phyloP scores from a whole-genome alignment of 2,888 invertebrate genomes.

The Empis stercorea region DNA sequence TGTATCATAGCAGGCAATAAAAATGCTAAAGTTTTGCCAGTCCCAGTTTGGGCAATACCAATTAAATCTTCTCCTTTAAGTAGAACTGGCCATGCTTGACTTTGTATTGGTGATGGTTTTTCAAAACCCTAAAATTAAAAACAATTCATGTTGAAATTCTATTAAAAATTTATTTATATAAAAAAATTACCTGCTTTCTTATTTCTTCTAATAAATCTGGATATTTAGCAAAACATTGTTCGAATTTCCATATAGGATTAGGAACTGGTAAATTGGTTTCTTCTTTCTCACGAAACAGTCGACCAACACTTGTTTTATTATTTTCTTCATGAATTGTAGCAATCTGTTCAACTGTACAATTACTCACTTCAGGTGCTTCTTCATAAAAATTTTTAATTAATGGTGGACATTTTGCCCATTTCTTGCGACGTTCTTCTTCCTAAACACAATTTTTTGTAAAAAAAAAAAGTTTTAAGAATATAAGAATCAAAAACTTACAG shows the following conservation, averaged over 20 bases:
- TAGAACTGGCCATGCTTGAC: constrained; percentile 90
- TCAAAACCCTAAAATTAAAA: constrained; percentile 43
- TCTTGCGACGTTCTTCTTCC: constrained; percentile 41
- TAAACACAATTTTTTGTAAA: not conserved
- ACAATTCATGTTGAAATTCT: not conserved
- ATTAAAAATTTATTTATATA: not conserved
- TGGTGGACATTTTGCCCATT: constrained; percentile 52
- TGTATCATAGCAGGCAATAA: constrained; percentile 86
- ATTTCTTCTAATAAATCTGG: constrained; percentile 77
- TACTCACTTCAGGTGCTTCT: constrained; percentile 58
- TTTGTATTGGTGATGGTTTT: constrained; percentile 81
- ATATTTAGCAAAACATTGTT: constrained; percentile 67
- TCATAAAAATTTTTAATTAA: constrained; percentile 72
- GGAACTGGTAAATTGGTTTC: constrained; percentile 26
- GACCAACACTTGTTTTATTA: constrained; percentile 61
- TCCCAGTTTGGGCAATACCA: constrained; percentile 92
- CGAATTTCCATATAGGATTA: constrained; percentile 49
- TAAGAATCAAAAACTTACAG: constrained; percentile 6
- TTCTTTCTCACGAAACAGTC: constrained; percentile 45
- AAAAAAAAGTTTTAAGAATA: no score
- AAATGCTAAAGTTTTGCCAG: constrained; percentile 91
- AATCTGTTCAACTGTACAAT: constrained; percentile 51
- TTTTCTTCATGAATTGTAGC: constrained; percentile 48
- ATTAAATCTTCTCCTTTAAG: constrained; percentile 85
- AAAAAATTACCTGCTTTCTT: constrained; percentile 42